phyloP scores from a whole-genome alignment of 1,140 invertebrate genomes.

The Cecropterus lyciades region DNA sequence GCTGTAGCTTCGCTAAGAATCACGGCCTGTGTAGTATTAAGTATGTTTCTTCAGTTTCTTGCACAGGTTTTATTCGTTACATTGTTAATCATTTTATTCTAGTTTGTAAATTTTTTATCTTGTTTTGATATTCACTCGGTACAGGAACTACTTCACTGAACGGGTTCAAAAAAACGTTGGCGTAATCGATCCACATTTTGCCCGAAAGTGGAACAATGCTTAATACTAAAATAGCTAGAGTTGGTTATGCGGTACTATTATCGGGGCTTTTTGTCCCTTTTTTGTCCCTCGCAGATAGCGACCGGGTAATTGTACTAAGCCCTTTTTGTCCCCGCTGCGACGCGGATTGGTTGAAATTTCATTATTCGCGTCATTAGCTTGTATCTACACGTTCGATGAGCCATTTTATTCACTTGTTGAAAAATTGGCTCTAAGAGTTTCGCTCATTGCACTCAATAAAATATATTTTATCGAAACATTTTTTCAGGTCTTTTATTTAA shows the following conservation, averaged over 20 bases:
- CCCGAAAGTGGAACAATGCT: constrained; percentile 24
- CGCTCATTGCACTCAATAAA: constrained; percentile 17
- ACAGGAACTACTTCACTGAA: too few relatives aligned
- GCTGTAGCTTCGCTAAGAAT: too few relatives aligned
- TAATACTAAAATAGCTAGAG: constrained; percentile 25
- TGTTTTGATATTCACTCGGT: too few relatives aligned
- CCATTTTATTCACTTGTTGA: constrained; percentile 33
- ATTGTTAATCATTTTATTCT: too few relatives aligned
- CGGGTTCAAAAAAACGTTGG: background rate
- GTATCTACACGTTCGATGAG: constrained; percentile 33
- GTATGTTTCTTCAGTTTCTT: too few relatives aligned
- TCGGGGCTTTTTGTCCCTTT: constrained; percentile 28
- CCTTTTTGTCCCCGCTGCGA: constrained; percentile 23
- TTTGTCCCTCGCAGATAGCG: constrained; percentile 22
- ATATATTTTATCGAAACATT: background rate
- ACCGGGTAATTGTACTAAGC: constrained; percentile 30
- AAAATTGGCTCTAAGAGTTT: constrained; percentile 23
- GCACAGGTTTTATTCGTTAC: too few relatives aligned
- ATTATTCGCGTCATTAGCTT: constrained; percentile 33
- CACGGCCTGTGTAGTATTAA: too few relatives aligned
- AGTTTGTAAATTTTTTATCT: too few relatives aligned
- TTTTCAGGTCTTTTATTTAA: background rate
- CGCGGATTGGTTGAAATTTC: constrained; percentile 31
- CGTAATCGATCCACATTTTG: constrained; percentile 16
- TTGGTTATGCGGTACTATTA: constrained; percentile 32